phyloP scores from a whole-genome alignment of 2,113 vertebrate species.

The Papio anubis region DNA sequence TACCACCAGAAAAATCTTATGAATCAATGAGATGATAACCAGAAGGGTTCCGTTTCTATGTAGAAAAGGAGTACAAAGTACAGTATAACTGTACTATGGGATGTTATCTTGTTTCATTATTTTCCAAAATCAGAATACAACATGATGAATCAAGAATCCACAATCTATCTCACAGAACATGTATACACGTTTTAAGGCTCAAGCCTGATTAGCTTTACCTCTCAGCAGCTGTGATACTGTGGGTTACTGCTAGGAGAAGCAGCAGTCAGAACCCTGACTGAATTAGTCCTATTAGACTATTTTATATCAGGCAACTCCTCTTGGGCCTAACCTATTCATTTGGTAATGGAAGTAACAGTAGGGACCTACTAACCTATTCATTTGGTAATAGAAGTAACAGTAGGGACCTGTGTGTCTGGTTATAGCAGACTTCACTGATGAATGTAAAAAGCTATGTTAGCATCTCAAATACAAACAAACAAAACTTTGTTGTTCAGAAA shows the following conservation, averaged over 20 bases:
- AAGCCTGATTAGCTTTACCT: background rate
- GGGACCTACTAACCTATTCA: background rate
- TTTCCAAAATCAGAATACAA: constrained; percentile 42
- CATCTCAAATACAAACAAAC: constrained; percentile 24
- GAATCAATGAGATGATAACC: background rate
- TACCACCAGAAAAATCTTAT: constrained; percentile 20
- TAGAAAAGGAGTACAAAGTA: constrained; percentile 40
- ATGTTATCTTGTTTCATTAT: background rate
- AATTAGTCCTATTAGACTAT: constrained; percentile 19
- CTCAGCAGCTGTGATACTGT: background rate
- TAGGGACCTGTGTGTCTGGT: background rate
- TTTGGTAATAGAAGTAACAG: background rate
- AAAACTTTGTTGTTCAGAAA: constrained; percentile 33
- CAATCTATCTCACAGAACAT: background rate
- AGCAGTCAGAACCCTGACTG: background rate
- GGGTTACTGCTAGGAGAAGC: background rate
- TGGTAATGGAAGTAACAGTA: constrained; percentile 4
- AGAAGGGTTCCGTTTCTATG: background rate
- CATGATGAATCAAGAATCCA: background rate
- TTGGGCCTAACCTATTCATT: constrained; percentile 8
- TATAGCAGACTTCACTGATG: background rate
- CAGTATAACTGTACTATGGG: background rate
- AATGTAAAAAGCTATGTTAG: constrained; percentile 44
- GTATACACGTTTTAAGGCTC: background rate
- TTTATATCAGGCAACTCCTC: constrained; percentile 2